These are phyloP conservation scores for Ceramica pisi DNA, from an alignment of 2,888 invertebrate genomes.

Conservation along the genomic window DNA sequence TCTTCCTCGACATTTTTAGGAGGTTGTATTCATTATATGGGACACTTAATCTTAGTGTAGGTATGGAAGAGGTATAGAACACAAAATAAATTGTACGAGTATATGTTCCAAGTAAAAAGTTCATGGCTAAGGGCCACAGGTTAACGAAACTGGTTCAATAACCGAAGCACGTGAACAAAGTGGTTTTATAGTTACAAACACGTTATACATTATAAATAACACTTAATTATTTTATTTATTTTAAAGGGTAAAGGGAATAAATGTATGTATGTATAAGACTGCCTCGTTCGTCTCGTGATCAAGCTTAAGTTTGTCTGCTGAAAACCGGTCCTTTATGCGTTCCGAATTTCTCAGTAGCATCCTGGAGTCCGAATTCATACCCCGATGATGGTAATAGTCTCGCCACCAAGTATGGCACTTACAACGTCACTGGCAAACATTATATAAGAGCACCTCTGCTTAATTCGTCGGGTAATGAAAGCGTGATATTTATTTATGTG, in stretches of 20 bases:
- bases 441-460: too few species aligned
- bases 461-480: too few species aligned
- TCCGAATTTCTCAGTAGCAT: too few species aligned
- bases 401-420: not conserved
- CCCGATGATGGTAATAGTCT: not conserved
- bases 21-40: not conserved
- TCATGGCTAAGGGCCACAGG: slow-evolving; percentile 32
- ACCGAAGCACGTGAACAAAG: slow-evolving; percentile 5
- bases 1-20: slow-evolving; percentile 24
- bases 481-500: too few species aligned
- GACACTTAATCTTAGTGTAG: not conserved
- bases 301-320: too few species aligned
- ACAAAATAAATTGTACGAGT: not conserved
- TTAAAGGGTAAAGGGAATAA: too few species aligned
- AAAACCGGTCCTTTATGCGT: too few species aligned
- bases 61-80: not conserved
- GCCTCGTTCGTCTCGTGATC: too few species aligned
- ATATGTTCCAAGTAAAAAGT: not conserved
- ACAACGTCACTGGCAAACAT: not conserved
- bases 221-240: not conserved
- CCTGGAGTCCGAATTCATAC: not conserved
- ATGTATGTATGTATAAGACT: not conserved
- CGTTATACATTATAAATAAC: not conserved
- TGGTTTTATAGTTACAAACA: slow-evolving; percentile 15
- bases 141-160: slow-evolving; percentile 36